These are phyloP conservation scores for Caenorhabditis inopinata DNA, from an alignment of 1,140 invertebrate genomes.

Conservation along the genomic window DNA sequence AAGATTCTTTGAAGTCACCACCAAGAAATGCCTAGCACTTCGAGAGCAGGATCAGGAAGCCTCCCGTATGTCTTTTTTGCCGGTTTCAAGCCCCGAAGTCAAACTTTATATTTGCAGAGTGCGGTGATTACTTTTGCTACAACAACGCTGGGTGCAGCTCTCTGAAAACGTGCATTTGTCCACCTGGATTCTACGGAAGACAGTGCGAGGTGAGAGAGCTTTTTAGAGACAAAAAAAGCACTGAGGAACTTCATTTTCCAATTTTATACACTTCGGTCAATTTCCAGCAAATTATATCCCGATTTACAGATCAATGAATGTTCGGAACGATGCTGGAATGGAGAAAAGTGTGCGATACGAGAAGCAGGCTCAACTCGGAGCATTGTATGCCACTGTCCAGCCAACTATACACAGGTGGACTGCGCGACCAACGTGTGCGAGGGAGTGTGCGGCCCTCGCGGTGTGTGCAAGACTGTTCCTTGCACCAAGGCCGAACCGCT, in stretches of 20 bases:
- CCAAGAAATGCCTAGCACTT: background rate
- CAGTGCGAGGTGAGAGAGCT: slow-evolving; percentile 1
- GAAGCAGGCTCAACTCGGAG: background rate
- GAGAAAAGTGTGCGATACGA: background rate
- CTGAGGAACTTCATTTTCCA: no score
- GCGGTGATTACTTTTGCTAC: slow-evolving; percentile 5
- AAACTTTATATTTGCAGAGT: background rate
- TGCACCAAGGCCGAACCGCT: background rate
- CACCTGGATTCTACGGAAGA: slow-evolving; percentile 22
- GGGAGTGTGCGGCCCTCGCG: background rate
- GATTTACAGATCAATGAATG: slow-evolving; percentile 9
- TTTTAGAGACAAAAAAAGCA: no score
- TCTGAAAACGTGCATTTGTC: background rate
- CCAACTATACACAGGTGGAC: background rate
- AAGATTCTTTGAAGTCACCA: background rate
- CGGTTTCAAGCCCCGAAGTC: background rate
- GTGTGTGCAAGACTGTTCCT: background rate
- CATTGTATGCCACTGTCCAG: background rate
- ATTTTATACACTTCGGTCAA: no score
- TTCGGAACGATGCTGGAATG: background rate
- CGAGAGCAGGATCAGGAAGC: background rate
- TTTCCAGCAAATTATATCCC: no score
- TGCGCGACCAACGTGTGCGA: slow-evolving; percentile 16
- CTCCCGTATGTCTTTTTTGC: background rate
- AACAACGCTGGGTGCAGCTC: background rate